Evolutionary conservation across 2,113 vertebrate species (phyloP), one percentile per base, ranked within the genome.

Genomic region (Rhinoderma darwinii): DNA sequence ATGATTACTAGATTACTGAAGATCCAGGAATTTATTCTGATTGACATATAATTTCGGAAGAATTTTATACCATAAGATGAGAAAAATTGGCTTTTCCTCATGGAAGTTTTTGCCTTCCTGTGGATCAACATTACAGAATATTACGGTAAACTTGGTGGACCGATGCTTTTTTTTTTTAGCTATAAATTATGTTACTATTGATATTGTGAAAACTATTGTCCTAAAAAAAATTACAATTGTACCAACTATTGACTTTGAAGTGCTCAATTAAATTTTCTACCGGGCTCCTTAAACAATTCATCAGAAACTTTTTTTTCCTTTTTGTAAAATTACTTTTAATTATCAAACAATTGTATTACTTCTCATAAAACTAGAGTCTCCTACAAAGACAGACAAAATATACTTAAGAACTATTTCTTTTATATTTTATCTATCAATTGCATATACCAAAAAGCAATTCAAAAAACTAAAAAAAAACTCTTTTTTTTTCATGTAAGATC

Each of bases 291-390:
- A 76, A 27, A 76, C 44, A 76, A 76, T 76, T 27, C 14, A 4
- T 50, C 37, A 9, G 27, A 47, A 32, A 22, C 35, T 37, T 72
- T 20, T 22, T 72, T 72, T 66, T 32, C 61, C 27, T n/a, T n/a
- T 63, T 37, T 72, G n/a, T n/a, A n/a, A 72, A 50, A 12, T 35
- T 54, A 15, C 50, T 32, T 79, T 79, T 79, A 51, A 56, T 79
- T 56, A 32, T 30, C 32, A 39, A 77, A 54, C 30, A 35, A 79
- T 79, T 79, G 77, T 54, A 11, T 14, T 17, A 3, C 9, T 2
- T 43, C 43, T 50, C 74, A 27, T 73, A 2, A 73, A 25, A 73
- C 70, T 41, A 20, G 32, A 73, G 32, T 5, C 32, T 73, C 12
- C 20, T 76, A 47, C 41, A 43, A 47, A 12, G 37, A 41, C 68